phyloP scores from a whole-genome alignment of 2,888 invertebrate species.

The Coenonympha glycerion region DNA sequence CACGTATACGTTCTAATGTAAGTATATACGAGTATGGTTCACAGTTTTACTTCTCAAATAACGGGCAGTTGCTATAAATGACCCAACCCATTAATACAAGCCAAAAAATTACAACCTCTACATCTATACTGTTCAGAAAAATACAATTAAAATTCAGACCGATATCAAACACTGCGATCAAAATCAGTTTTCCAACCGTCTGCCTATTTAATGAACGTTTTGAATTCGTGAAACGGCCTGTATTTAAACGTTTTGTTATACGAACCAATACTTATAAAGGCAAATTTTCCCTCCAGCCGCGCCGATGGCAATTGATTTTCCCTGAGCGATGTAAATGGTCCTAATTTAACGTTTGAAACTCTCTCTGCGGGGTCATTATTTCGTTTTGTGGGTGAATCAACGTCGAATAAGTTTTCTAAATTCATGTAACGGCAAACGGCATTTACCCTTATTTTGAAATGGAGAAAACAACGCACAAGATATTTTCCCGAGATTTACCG shows the following conservation, averaged over 20 bases:
- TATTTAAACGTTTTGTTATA: conserved; percentile 2
- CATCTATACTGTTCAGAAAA: neutral
- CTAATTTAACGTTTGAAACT: conserved; percentile 11
- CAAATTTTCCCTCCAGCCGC: conserved; percentile 5
- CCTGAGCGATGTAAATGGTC: conserved; percentile 12
- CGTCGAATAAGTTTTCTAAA: neutral
- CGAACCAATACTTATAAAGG: conserved; percentile 3
- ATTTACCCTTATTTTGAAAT: too few species aligned
- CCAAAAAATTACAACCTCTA: too few species aligned
- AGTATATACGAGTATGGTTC: too few species aligned
- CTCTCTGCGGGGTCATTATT: conserved; percentile 12
- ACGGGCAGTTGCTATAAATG: too few species aligned
- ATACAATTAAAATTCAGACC: neutral
- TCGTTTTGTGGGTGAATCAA: conserved; percentile 16
- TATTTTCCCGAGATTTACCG: too few species aligned
- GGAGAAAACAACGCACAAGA: too few species aligned
- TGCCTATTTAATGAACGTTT: neutral
- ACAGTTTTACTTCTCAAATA: too few species aligned
- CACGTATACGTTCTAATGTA: too few species aligned
- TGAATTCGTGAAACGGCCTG: neutral
- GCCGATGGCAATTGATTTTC: conserved; percentile 11
- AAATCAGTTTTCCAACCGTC: neutral
- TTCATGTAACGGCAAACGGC: too few species aligned
- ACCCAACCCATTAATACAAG: too few species aligned
- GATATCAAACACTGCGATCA: neutral